These are phyloP conservation scores for Tolypeutes matacus DNA, from an alignment of 2,797 vertebrate species.

Conservation along the genomic window DNA sequence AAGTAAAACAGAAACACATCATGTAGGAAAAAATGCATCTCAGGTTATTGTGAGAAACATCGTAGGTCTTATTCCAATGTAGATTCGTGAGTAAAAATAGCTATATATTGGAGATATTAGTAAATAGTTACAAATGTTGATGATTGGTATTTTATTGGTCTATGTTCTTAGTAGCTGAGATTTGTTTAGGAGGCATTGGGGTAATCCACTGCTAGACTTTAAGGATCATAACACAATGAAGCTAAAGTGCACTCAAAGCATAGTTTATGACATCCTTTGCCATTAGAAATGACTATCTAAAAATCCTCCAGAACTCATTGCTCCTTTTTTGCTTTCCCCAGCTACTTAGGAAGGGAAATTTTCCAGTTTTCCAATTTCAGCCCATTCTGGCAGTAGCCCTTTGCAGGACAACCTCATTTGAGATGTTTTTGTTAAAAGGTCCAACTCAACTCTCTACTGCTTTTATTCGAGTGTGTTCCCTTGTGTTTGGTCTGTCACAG, in stretches of 20 bases:
- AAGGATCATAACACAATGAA: neutral
- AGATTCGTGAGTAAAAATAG: conserved; percentile 31
- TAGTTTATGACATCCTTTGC: neutral
- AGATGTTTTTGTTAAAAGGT: conserved; percentile 67
- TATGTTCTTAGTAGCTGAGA: neutral
- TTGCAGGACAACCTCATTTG: conserved; percentile 11
- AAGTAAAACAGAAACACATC: neutral
- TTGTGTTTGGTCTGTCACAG: conserved; percentile 82
- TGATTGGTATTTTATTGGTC: neutral
- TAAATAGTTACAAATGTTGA: neutral
- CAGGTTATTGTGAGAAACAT: neutral
- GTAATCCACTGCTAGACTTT: neutral
- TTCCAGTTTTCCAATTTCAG: conserved; percentile 19
- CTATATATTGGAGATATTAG: neutral
- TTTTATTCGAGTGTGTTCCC: conserved; percentile 57
- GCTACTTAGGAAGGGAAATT: neutral
- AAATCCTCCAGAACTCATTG: neutral
- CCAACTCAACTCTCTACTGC: conserved; percentile 50
- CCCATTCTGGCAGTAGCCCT: neutral
- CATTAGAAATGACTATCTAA: conserved; percentile 34
- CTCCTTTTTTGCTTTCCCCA: neutral
- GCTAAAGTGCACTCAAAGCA: neutral
- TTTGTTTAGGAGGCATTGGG: neutral
- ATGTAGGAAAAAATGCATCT: neutral
- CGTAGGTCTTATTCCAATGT: neutral